phyloP scores from a whole-genome alignment of 2,888 invertebrate species.

The Acrobasis consociella region DNA sequence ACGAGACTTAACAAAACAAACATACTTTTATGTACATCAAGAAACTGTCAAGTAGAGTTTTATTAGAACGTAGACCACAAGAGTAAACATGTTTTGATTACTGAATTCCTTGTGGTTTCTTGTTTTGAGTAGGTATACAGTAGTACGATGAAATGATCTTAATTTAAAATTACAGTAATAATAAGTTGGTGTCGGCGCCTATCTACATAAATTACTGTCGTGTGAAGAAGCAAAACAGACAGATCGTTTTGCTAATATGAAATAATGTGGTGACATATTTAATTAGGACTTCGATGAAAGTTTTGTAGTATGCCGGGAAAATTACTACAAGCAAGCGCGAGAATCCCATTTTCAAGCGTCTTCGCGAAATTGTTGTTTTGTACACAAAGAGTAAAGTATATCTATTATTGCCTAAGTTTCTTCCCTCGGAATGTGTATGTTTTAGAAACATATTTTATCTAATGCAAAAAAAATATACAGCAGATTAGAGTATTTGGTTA shows the following conservation, averaged over 20 bases:
- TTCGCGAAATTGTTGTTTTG: too few species aligned
- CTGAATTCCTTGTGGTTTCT: constrained; percentile 8
- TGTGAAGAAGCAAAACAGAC: neutral
- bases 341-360: too few species aligned
- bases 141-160: neutral
- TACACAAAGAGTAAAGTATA: too few species aligned
- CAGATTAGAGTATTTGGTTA: too few species aligned
- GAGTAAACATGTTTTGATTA: neutral
- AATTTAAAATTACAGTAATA: constrained; percentile 6
- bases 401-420: too few species aligned
- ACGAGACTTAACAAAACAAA: too few species aligned
- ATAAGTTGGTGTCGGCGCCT: constrained; percentile 3
- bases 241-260: constrained; percentile 5
- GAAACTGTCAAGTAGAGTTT: too few species aligned
- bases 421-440: too few species aligned
- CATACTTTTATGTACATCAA: too few species aligned
- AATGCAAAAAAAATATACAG: too few species aligned
- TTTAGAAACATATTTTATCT: too few species aligned
- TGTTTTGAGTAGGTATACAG: neutral
- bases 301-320: constrained; percentile 16
- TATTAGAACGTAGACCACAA: too few species aligned
- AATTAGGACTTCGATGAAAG: constrained; percentile 14
- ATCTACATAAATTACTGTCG: constrained; percentile 1
- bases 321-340: constrained; percentile 1
- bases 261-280: constrained; percentile 9